Evolutionary conservation across 2,888 invertebrate genomes (phyloP), one percentile per base, ranked within the genome.

Genomic region (Lagria hirta): DNA sequence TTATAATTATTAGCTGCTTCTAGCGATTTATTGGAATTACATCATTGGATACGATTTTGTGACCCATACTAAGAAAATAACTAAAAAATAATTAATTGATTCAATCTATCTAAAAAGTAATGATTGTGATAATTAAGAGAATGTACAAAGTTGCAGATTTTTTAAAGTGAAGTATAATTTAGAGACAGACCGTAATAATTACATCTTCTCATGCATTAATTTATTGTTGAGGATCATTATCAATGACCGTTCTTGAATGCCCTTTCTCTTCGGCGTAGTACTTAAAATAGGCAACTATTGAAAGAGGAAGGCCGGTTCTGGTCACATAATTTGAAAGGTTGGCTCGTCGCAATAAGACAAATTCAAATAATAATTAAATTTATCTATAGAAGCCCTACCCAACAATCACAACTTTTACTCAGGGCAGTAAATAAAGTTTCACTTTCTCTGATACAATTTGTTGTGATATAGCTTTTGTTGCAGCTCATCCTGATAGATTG

Each of bases 361-460:
- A n/a, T n/a, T 29, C 36, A 40, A 27, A 38, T 35, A 42, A 42
- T 46, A 46, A 46, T 44, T 46, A 35, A 45, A 49, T 49, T 47
- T 37, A 47, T 40, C 40, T 21, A 38, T 28, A 41, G 49, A 46
- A 26, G 36, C 45, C 48, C 48, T 48, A 26, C 52, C 42, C 46
- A 35, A 43, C 43, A 51, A 49, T 48, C 43, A 43, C 42, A 34
- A 45, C 52, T 52, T 52, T 52, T 51, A 47, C 52, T 43, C 41
- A 7, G 27, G 13, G 26, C 32, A 49, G 46, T 43, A 43, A 46
- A 42, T 44, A 43, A 37, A 43, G 41, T 34, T 44, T 43, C 22
- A 48, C 48, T 48, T 48, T 48, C 48, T 28, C 48, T 48, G 34
- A 15, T 47, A 32, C 30, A 47, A 26, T 47, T 47, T 21, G 40